Conservation (phyloP, 2,113 vertebrate species). For the Naja naja region DNA sequence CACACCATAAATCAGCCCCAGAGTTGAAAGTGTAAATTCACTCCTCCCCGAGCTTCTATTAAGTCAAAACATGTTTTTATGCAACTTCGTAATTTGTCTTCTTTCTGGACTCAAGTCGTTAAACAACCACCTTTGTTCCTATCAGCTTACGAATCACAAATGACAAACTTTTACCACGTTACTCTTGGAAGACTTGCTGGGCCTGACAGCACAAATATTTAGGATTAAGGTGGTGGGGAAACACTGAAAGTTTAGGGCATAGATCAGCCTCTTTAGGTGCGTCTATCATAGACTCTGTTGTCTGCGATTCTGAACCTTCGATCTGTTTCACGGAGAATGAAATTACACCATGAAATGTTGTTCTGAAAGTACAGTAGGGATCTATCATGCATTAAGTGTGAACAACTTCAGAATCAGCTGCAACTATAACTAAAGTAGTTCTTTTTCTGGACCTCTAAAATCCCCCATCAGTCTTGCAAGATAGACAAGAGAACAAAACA, state of each 20-base stretch:
- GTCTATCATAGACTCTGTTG: not conserved
- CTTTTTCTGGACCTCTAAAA: not conserved
- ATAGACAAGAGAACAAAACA: not conserved
- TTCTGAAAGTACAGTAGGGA: not conserved
- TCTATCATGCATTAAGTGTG: not conserved
- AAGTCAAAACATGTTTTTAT: constrained; percentile 6
- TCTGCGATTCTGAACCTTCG: not conserved
- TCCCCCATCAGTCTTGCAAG: not conserved
- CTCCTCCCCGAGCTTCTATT: not conserved
- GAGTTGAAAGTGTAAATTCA: not conserved
- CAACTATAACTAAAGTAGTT: not conserved
- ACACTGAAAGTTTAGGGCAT: not conserved
- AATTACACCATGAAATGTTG: not conserved
- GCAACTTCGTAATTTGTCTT: constrained; percentile 19
- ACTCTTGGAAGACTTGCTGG: not conserved
- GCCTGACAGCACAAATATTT: not conserved
- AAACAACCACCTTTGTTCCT: not conserved
- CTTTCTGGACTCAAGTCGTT: not conserved
- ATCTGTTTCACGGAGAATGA: not conserved
- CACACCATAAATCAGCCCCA: not conserved
- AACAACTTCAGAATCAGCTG: not conserved
- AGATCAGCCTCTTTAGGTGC: not conserved
- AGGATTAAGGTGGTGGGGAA: not conserved
- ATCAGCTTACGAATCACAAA: not conserved
- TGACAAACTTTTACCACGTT: not conserved